phyloP scores from a whole-genome alignment of 2,113 vertebrate species.

The Hippocampus mohnikei region DNA sequence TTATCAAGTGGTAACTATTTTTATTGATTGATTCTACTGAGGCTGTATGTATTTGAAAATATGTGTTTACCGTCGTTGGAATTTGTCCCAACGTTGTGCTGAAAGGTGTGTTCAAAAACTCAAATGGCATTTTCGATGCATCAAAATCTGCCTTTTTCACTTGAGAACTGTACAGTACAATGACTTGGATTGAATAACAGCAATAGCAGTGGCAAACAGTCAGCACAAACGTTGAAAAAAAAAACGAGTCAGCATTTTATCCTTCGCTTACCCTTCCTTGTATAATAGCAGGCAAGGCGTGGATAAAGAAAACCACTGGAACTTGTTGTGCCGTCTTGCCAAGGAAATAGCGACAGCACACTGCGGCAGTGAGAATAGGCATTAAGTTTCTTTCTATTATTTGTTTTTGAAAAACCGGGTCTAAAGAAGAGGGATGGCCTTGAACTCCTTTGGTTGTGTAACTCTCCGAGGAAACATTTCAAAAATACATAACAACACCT shows the following conservation, averaged over 20 bases:
- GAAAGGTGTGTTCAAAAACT: background rate
- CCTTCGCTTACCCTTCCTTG: background rate
- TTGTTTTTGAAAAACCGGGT: background rate
- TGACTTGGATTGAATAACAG: background rate
- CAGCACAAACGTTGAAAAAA: background rate
- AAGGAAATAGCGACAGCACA: constrained; percentile 7
- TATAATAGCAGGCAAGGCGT: constrained; percentile 14
- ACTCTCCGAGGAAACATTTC: background rate
- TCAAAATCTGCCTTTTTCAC: background rate
- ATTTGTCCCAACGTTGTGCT: background rate
- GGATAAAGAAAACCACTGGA: constrained; percentile 9
- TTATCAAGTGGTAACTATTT: background rate
- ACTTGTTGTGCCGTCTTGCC: constrained; percentile 32
- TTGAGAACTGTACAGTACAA: background rate
- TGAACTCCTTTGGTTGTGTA: background rate
- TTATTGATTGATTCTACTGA: background rate
- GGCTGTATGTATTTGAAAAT: background rate
- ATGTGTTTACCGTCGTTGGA: background rate
- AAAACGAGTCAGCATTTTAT: constrained; percentile 14
- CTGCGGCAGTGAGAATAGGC: constrained; percentile 12
- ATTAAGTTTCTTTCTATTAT: constrained; percentile 3
- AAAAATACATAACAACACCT: background rate
- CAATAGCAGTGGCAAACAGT: background rate
- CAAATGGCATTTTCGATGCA: background rate
- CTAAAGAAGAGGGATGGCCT: constrained; percentile 1